Conservation (phyloP, 2,797 vertebrate genomes). For the Spheniscus humboldti region DNA sequence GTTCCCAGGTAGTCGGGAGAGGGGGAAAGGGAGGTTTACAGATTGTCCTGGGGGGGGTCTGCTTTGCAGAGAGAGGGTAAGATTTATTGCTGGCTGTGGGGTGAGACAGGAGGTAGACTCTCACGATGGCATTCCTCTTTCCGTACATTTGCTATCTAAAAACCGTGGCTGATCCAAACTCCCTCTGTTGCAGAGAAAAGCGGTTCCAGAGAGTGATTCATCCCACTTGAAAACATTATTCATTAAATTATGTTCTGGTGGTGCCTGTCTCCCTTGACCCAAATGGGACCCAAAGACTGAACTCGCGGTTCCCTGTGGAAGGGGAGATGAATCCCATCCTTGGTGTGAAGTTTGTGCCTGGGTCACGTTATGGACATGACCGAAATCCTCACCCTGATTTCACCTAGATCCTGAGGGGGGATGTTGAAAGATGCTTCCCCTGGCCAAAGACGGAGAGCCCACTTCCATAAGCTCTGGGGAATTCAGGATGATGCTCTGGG, state of each 20-base stretch:
- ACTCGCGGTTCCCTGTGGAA: neutral
- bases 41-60: neutral
- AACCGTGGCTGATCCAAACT: neutral
- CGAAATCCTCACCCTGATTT: neutral
- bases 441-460: neutral
- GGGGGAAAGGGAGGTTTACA: neutral
- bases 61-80: neutral
- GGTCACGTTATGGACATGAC: neutral
- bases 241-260: neutral
- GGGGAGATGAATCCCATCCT: neutral
- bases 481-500: neutral
- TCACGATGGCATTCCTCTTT: neutral
- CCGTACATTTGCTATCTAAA: neutral
- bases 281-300: neutral
- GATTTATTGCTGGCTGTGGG: neutral
- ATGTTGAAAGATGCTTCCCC: constrained; percentile 13
- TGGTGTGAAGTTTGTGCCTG: neutral
- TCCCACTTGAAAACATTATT: neutral
- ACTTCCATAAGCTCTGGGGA: neutral
- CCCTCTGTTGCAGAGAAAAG: neutral
- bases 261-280: neutral
- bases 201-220: constrained; percentile 12
- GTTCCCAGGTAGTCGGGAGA: neutral
- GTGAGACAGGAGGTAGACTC: neutral
- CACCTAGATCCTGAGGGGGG: neutral